phyloP scores from a whole-genome alignment of 2,113 vertebrate genomes.

The Hippocampus abdominalis region DNA sequence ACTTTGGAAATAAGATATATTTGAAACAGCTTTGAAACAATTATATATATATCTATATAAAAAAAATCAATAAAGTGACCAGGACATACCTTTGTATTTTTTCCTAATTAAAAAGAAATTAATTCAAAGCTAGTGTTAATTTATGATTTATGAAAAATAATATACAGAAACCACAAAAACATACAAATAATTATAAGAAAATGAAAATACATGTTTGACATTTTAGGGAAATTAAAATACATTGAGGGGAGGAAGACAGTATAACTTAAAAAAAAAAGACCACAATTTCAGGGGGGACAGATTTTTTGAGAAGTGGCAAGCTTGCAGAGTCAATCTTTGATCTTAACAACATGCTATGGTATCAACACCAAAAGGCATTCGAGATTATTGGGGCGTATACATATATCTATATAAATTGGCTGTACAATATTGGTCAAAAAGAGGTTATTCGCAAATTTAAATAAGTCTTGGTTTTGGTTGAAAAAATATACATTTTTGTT shows the following conservation, averaged over 20 bases:
- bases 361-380: conserved; percentile 63
- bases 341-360: conserved; percentile 63
- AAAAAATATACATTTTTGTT: conserved; percentile 37
- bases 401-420: conserved; percentile 53
- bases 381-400: neutral
- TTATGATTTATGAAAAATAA: conserved; percentile 78
- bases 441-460: conserved; percentile 62
- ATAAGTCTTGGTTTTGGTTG: conserved; percentile 61
- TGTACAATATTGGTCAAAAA: conserved; percentile 65
- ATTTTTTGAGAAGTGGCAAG: conserved; percentile 63
- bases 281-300: conserved; percentile 57
- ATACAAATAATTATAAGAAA: conserved; percentile 80
- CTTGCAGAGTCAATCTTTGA: conserved; percentile 62
- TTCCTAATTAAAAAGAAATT: conserved; percentile 65
- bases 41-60: conserved; percentile 52
- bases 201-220: conserved; percentile 85
- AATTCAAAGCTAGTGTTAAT: conserved; percentile 92
- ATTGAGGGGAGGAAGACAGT: conserved; percentile 81
- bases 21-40: conserved; percentile 60
- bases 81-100: conserved; percentile 61
- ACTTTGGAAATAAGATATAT: conserved; percentile 70
- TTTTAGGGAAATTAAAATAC: conserved; percentile 82
- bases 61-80: conserved; percentile 77
- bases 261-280: conserved; percentile 80
- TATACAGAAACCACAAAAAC: conserved; percentile 80